Percentiles rank a stretch among this genome's conserved stretches.
phyloP scores from a whole-genome alignment of 2,113 vertebrate genomes.

The Cygnus atratus region DNA sequence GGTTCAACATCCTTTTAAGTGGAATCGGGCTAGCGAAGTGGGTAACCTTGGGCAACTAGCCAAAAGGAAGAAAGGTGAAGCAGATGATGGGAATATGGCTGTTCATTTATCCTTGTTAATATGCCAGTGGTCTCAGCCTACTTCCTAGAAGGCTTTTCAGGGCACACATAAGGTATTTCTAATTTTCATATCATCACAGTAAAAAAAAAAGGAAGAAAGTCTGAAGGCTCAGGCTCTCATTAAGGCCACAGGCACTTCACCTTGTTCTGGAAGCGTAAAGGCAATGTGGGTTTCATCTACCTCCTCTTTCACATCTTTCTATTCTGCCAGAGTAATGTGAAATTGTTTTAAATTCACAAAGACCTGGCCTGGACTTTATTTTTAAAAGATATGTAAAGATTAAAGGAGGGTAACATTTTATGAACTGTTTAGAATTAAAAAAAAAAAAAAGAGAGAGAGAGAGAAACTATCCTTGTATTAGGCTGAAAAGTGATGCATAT shows the following conservation, averaged over 20 bases:
- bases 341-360: background rate
- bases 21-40: background rate
- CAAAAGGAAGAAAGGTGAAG: background rate
- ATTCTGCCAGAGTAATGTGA: background rate
- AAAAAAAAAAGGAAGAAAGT: background rate
- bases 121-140: background rate
- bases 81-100: background rate
- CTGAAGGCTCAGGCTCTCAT: background rate
- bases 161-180: background rate
- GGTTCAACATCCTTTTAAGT: background rate
- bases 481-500: background rate
- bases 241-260: background rate
- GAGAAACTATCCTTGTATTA: background rate
- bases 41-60: background rate
- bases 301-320: background rate
- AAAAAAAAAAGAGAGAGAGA: background rate
- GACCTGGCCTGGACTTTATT: background rate
- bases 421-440: background rate
- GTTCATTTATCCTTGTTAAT: background rate
- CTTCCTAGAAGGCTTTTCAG: background rate
- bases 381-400: background rate
- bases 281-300: background rate
- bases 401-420: background rate
- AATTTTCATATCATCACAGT: background rate
- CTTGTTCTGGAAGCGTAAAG: background rate